Evolutionary conservation across 2,797 vertebrate species (phyloP), one percentile per base, ranked within the genome.

Genomic region (Spinibarbus caldwelli): DNA sequence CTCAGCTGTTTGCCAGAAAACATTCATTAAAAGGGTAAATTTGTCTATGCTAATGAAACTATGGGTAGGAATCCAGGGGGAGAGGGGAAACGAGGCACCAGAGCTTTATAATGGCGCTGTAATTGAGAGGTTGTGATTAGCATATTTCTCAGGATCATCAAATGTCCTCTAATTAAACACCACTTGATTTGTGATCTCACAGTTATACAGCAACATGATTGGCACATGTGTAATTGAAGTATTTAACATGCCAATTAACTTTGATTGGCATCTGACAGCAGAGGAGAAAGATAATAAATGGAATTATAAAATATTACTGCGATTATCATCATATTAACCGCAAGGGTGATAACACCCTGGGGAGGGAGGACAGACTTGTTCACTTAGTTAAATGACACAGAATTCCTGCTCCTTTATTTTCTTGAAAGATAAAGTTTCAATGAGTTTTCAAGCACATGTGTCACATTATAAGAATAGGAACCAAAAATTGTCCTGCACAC

Each of bases 101-200:
- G 75, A 80, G 62, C 84, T 84, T 62, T 54, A 85, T 91, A 90
- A 89, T 89, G 80, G 67, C 38, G 38, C 86, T 62, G 43, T 90
- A 91, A 89, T 89, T 91, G 85, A 89, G 81, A 89, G 88, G 52
- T 86, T 41, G 83, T 52, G 78, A 89, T 91, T 91, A 84, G 88
- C 88, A 89, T 89, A 90, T 89, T 90, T 89, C 81, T 87, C 73
- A 88, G 85, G 81, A 88, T 87, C 86, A 88, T 87, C 76, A 45
- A 84, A 66, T 80, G 78, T 90, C 57, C 77, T 88, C 75, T 88
- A 91, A 91, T 90, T 91, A 91, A 89, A 86, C 77, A 75, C 70
- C 79, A 57, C 85, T 86, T 90, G 87, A 90, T 90, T 86, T 66
- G 66, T 62, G 86, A 90, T 82, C 78, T 78, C 71, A 85, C 72